A percentile compares a stretch with the other conserved stretches of the same genome.
Conservation (phyloP, 2,888 invertebrate species). For the Lydus trimaculatus region DNA sequence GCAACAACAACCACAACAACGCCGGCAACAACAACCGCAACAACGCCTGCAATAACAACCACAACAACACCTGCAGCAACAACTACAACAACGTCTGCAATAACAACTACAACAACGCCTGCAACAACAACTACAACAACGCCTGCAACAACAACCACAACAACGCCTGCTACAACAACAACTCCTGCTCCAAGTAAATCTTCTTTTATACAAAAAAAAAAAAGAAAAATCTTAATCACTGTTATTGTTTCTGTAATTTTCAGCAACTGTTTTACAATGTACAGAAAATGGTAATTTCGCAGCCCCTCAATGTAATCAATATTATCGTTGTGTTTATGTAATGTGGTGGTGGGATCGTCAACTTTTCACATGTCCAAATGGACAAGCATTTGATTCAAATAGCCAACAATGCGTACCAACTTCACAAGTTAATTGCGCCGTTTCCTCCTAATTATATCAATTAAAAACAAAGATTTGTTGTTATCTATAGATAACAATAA, state of each 20-base stretch:
- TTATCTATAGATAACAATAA: no score
- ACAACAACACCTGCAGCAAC: neutral
- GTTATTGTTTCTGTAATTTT: neutral
- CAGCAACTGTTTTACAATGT: neutral
- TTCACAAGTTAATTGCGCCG: neutral
- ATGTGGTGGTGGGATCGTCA: conserved; percentile 39
- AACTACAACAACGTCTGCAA: neutral
- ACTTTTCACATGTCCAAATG: conserved; percentile 28
- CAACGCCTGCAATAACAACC: neutral
- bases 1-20: neutral
- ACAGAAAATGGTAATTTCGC: conserved; percentile 29
- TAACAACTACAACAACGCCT: neutral
- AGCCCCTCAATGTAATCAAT: conserved; percentile 31
- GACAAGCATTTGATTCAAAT: conserved; percentile 23
- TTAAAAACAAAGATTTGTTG: no score
- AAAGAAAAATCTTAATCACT: neutral
- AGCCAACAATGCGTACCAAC: neutral
- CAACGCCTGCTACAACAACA: neutral
- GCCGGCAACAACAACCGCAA: neutral
- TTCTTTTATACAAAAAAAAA: no score
- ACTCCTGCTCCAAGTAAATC: neutral
- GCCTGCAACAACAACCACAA: neutral
- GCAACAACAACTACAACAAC: neutral
- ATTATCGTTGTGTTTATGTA: conserved; percentile 35
- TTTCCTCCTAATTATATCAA: no score